A percentile compares a stretch with the other conserved stretches of the same genome.
Evolutionary conservation across 53 echinoderm and acorn worm species (phyloP).

Genomic region (Apostichopus leukothele): DNA sequence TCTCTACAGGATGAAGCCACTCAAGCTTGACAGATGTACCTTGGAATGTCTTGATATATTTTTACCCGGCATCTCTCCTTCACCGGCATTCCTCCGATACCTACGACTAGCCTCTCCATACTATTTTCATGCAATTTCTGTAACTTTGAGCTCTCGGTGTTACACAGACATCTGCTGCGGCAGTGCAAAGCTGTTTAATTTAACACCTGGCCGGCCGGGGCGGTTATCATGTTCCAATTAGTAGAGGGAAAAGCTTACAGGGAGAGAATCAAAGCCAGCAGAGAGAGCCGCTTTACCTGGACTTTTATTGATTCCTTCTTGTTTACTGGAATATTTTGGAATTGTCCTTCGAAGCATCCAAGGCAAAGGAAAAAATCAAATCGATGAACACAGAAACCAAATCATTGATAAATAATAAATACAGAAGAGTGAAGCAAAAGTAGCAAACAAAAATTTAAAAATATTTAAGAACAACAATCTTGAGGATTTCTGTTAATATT

Average conservation of each 20-base stretch:
- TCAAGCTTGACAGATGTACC: constrained; percentile 33
- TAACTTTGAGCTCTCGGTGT: neutral
- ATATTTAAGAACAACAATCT: neutral
- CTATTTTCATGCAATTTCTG: constrained; percentile 7
- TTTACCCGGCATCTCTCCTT: neutral
- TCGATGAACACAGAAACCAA: neutral
- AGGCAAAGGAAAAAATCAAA: neutral
- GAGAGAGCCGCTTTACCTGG: constrained; percentile 14
- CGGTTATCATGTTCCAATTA: constrained; percentile 44
- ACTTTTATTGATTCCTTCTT: constrained; percentile 11
- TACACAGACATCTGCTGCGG: constrained; percentile 10
- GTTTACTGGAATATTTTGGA: neutral
- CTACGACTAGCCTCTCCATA: constrained; percentile 1
- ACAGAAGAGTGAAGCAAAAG: neutral
- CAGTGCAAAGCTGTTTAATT: constrained; percentile 23
- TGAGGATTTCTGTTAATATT: too few relatives aligned
- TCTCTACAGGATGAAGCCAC: constrained; percentile 11
- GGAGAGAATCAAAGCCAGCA: constrained; percentile 15
- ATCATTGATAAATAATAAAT: neutral
- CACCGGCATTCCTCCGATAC: neutral
- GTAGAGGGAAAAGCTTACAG: constrained; percentile 22
- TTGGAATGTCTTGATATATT: constrained; percentile 12
- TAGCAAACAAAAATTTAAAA: neutral
- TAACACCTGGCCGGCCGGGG: constrained; percentile 29
- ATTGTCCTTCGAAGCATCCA: neutral